phyloP scores from a whole-genome alignment of 2,797 vertebrate species.

The Aphelocoma californica region DNA sequence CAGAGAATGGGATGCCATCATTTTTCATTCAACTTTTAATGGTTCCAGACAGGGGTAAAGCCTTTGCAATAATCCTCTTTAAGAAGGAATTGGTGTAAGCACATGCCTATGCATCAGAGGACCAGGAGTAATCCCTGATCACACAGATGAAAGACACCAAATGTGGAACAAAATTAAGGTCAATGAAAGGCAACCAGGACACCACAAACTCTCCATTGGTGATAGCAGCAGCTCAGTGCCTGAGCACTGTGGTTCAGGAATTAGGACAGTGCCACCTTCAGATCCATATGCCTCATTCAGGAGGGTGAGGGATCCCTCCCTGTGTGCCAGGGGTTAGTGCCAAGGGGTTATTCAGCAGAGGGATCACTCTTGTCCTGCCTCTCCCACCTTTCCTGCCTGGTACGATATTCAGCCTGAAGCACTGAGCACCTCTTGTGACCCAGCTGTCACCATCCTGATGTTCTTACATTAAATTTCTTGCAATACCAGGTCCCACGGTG shows the following conservation, averaged over 20 bases:
- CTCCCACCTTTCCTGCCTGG: neutral
- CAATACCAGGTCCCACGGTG: neutral
- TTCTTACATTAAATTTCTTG: neutral
- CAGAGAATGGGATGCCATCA: neutral
- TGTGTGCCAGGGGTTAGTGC: accelerated
- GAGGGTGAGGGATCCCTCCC: neutral
- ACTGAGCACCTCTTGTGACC: neutral
- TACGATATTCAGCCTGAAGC: neutral
- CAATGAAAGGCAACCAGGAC: neutral
- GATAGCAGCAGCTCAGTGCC: neutral
- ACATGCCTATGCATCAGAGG: neutral
- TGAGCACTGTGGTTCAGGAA: neutral
- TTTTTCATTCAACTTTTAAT: neutral
- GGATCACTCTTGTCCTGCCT: neutral
- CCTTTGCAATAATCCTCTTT: neutral
- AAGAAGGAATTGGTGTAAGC: neutral
- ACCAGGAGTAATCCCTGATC: neutral
- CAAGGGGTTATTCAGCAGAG: neutral
- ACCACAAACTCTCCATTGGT: neutral
- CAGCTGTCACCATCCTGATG: neutral
- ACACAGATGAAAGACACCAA: neutral
- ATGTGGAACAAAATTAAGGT: neutral
- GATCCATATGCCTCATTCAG: accelerated
- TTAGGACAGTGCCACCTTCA: neutral
- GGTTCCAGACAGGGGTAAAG: neutral